Conservation (phyloP, 2,797 vertebrate species). For the Heliangelus exortis region DNA sequence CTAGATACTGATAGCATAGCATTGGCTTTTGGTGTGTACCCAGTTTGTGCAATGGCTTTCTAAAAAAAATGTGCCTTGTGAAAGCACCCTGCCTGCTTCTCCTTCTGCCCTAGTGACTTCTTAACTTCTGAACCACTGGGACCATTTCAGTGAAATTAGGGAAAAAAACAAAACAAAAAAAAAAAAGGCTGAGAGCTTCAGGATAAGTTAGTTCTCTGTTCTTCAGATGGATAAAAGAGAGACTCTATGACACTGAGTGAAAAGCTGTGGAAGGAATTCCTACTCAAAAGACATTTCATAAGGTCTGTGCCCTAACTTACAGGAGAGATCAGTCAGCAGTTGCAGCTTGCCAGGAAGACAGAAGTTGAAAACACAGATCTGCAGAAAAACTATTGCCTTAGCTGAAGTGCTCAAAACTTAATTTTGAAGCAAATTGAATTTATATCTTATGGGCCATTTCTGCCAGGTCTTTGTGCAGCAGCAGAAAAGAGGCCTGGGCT, state of each 20-base stretch:
- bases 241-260: neutral
- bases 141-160: neutral
- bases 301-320: neutral
- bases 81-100: neutral
- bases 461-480: neutral
- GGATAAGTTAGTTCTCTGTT: neutral
- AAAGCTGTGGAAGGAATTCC: neutral
- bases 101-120: neutral
- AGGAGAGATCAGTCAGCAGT: neutral
- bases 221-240: neutral
- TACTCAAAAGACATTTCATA: neutral
- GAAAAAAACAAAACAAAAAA: too few species aligned
- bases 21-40: neutral
- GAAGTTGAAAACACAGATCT: neutral
- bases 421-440: neutral
- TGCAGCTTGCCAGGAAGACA: neutral
- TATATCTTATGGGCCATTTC: neutral
- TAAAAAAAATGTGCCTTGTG: neutral
- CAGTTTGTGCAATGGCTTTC: neutral
- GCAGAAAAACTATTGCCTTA: neutral
- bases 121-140: slow-evolving; percentile 5
- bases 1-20: rapidly evolving
- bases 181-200: neutral
- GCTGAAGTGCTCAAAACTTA: neutral
- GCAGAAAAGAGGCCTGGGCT: neutral